phyloP scores from a whole-genome alignment of 2,797 vertebrate genomes.

The Chaetodon trifasciatus region DNA sequence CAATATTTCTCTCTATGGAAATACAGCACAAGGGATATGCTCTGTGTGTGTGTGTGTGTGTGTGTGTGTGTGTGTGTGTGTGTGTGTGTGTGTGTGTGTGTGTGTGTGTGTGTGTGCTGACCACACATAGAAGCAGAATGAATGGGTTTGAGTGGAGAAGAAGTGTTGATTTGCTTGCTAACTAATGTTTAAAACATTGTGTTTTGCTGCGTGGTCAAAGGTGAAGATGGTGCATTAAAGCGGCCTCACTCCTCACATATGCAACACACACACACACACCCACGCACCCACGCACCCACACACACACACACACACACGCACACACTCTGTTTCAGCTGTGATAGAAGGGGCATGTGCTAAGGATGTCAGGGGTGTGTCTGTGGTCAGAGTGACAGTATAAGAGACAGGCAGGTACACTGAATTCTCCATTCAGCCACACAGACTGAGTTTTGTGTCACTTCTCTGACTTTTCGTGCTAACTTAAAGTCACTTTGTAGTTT shows the following conservation, averaged over 20 bases:
- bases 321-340: conserved; percentile 28
- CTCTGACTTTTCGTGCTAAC: neutral
- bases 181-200: conserved; percentile 57
- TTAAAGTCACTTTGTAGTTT: neutral
- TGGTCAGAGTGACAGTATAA: conserved; percentile 78
- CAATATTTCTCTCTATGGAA: too few species aligned
- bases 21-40: neutral
- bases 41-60: neutral
- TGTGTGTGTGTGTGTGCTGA: conserved; percentile 16
- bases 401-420: conserved; percentile 69
- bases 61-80: conserved; percentile 14
- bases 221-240: conserved; percentile 48
- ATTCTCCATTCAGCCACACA: conserved; percentile 59
- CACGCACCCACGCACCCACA: conserved; percentile 21
- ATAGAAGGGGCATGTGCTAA: conserved; percentile 67
- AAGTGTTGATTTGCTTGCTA: conserved; percentile 47
- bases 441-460: conserved; percentile 33
- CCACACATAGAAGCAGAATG: conserved; percentile 35
- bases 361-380: conserved; percentile 74
- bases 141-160: conserved; percentile 29
- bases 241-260: conserved; percentile 32
- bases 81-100: conserved; percentile 10
- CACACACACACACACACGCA: conserved; percentile 19
- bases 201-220: conserved; percentile 59
- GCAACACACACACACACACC: neutral